A percentile compares a stretch with the other conserved stretches of the same genome.
Conservation (phyloP, 1,140 invertebrate species). For the Pentalonia nigronervosa region DNA sequence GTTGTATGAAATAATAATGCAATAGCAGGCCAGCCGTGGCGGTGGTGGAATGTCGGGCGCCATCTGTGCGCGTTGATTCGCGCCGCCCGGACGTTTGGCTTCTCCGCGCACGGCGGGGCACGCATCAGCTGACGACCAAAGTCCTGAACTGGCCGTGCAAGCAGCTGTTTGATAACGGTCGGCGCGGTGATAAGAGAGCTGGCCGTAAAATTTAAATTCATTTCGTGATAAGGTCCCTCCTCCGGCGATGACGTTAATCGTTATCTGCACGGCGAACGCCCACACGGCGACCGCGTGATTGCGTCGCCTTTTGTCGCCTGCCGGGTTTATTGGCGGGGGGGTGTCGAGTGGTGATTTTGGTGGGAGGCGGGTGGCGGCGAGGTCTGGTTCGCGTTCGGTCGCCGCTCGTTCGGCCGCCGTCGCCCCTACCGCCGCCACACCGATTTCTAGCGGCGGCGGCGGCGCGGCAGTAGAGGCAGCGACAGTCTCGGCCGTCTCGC, state of each 20-base stretch:
- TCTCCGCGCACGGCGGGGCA: neutral
- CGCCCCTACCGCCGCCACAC: neutral
- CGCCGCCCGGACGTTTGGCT: accelerated
- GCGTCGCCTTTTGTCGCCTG: too few relatives aligned
- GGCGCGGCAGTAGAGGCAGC: too few relatives aligned
- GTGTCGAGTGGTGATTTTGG: too few relatives aligned
- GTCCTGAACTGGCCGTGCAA: too few relatives aligned
- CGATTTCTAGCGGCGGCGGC: neutral
- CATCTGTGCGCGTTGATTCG: neutral
- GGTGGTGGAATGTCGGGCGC: neutral
- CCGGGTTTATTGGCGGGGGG: too few relatives aligned
- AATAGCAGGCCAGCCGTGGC: neutral
- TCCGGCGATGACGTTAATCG: neutral
- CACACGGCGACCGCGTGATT: neutral
- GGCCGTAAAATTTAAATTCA: neutral
- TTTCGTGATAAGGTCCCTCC: neutral
- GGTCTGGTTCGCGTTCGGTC: neutral
- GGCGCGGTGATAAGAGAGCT: too few relatives aligned
- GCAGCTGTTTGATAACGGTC: too few relatives aligned
- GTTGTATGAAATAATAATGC: neutral
- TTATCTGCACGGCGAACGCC: conserved; percentile 1
- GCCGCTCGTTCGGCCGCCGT: neutral
- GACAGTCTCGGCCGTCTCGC: neutral
- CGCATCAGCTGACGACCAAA: too few relatives aligned
- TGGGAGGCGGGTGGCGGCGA: neutral